These are phyloP conservation scores for Pogonophryne albipinna DNA, from an alignment of 2,797 vertebrate genomes.

Conservation along the genomic window DNA sequence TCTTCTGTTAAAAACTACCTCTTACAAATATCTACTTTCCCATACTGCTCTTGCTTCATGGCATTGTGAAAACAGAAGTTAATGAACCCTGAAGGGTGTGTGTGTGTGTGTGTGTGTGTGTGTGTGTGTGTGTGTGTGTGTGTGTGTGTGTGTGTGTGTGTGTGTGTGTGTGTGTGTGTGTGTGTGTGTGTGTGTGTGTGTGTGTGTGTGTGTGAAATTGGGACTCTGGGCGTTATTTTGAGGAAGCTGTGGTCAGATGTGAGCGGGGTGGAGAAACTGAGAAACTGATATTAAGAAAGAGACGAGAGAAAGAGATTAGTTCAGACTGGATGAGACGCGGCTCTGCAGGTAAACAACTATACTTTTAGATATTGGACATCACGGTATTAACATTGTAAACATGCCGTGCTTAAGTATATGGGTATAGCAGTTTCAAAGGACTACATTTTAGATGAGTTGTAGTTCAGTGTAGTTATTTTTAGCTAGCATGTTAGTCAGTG, in stretches of 20 bases:
- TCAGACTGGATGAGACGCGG: background rate
- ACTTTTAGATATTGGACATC: background rate
- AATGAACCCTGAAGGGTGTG: slow-evolving; percentile 5
- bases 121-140: background rate
- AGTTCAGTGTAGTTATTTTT: background rate
- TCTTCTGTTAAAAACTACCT: background rate
- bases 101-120: background rate
- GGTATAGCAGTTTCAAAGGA: background rate
- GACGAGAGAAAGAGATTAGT: background rate
- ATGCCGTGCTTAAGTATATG: background rate
- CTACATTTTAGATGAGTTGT: background rate
- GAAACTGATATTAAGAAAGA: slow-evolving; percentile 3
- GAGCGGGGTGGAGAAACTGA: slow-evolving; percentile 14
- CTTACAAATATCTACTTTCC: background rate
- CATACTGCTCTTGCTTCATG: slow-evolving; percentile 1
- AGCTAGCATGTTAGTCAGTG: background rate
- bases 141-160: background rate
- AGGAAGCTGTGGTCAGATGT: slow-evolving; percentile 71
- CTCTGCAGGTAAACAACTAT: slow-evolving; percentile 50
- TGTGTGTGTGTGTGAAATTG: background rate
- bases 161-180: background rate
- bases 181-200: background rate
- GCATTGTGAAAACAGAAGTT: slow-evolving; percentile 11
- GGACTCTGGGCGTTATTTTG: slow-evolving; percentile 31
- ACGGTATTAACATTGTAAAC: background rate